A percentile compares a stretch with the other conserved stretches of the same genome.
phyloP scores from a whole-genome alignment of 2,888 invertebrate species.

The Onthophagus sagittarius region DNA sequence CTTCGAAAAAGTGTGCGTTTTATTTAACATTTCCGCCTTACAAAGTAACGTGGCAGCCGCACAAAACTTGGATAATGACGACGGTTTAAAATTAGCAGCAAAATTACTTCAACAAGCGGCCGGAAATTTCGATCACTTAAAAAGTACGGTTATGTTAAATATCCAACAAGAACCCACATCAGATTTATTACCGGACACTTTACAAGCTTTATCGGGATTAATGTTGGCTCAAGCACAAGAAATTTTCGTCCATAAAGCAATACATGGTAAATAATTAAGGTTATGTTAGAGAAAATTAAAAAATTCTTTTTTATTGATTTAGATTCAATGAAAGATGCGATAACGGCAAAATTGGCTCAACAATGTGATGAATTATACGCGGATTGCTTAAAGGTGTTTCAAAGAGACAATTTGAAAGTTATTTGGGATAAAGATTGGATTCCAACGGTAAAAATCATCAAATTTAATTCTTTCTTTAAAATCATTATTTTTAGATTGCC shows the following conservation, averaged over 20 bases:
- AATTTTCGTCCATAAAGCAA: slow-evolving; percentile 92
- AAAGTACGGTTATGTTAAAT: slow-evolving; percentile 72
- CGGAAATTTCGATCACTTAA: slow-evolving; percentile 84
- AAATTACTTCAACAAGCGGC: slow-evolving; percentile 88
- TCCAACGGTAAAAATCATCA: slow-evolving; percentile 54
- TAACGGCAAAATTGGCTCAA: slow-evolving; percentile 87
- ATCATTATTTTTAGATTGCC: slow-evolving; percentile 55
- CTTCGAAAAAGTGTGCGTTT: slow-evolving; percentile 90
- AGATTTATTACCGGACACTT: slow-evolving; percentile 89
- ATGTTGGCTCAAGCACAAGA: slow-evolving; percentile 99
- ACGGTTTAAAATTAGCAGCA: slow-evolving; percentile 87
- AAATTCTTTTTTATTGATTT: slow-evolving; percentile 24
- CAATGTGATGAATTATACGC: slow-evolving; percentile 93
- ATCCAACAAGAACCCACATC: slow-evolving; percentile 95
- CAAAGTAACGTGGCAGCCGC: slow-evolving; percentile 84
- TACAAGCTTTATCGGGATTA: slow-evolving; percentile 78
- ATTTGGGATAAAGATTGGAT: slow-evolving; percentile 92
- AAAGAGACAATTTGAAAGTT: slow-evolving; percentile 74
- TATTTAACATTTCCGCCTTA: slow-evolving; percentile 94
- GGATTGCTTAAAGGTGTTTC: slow-evolving; percentile 83
- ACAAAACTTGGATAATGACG: slow-evolving; percentile 85
- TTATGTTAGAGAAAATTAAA: neutral
- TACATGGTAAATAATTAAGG: slow-evolving; percentile 57
- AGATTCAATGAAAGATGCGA: slow-evolving; percentile 93
- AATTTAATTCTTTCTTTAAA: slow-evolving; percentile 27